Evolutionary conservation across 2,113 vertebrate species (phyloP).

Genomic region (Gambusia holbrooki): DNA sequence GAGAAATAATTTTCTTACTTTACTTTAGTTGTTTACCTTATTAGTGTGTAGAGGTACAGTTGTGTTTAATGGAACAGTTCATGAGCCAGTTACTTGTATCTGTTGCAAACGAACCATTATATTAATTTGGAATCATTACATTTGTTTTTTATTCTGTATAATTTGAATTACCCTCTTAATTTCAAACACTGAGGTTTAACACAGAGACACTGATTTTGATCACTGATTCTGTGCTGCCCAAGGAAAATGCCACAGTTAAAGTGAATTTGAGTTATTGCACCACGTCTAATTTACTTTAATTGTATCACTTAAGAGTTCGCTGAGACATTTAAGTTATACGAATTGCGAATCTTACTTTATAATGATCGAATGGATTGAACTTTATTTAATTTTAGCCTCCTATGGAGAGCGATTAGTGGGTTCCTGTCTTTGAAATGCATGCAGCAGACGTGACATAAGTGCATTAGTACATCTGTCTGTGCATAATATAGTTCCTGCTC

Average conservation of each 20-base stretch:
- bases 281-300: not conserved
- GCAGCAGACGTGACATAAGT: not conserved
- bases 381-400: not conserved
- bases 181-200: not conserved
- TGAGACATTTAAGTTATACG: not conserved
- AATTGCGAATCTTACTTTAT: not conserved
- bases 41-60: not conserved
- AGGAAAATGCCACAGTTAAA: not conserved
- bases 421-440: conserved; percentile 1
- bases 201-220: not conserved
- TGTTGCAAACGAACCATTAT: not conserved
- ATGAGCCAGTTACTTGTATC: not conserved
- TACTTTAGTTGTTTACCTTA: not conserved
- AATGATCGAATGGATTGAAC: not conserved
- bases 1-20: conserved; percentile 10
- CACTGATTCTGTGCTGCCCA: not conserved
- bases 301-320: not conserved
- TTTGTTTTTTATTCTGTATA: not conserved
- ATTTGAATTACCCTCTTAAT: not conserved
- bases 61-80: not conserved
- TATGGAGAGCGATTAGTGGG: not conserved
- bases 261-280: not conserved
- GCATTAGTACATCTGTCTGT: not conserved
- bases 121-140: not conserved
- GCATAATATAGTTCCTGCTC: not conserved